phyloP scores from a whole-genome alignment of 2,888 invertebrate species.

The Drosophila prostipennis region DNA sequence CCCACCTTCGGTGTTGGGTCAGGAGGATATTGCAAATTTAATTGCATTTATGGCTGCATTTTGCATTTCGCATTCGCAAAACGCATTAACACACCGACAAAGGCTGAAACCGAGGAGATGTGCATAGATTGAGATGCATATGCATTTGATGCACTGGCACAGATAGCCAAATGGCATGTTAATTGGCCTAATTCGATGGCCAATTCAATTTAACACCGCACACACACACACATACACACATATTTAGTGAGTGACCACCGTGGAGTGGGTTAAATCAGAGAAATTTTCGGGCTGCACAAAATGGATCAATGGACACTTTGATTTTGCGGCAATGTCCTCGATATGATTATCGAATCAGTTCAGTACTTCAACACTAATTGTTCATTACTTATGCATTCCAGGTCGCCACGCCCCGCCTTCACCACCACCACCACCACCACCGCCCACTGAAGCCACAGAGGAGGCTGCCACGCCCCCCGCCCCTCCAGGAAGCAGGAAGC shows the following conservation, averaged over 20 bases:
- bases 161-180: constrained; percentile 34
- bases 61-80: constrained; percentile 18
- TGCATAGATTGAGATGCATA: constrained; percentile 25
- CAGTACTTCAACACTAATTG: constrained; percentile 1
- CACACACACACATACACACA: not conserved
- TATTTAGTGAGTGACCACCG: too few species aligned
- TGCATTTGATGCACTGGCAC: constrained; percentile 20
- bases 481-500: constrained; percentile 4
- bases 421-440: constrained; percentile 2
- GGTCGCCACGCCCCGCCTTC: constrained; percentile 9
- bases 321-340: constrained; percentile 2
- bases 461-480: constrained; percentile 14
- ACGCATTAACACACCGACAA: constrained; percentile 16
- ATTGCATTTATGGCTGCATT: constrained; percentile 35
- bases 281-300: constrained; percentile 5
- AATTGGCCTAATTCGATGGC: constrained; percentile 57
- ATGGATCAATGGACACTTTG: constrained; percentile 23
- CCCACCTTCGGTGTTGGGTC: constrained; percentile 5
- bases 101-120: not conserved
- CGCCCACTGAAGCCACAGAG: not conserved
- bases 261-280: constrained; percentile 1
- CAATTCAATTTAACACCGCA: constrained; percentile 40
- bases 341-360: constrained; percentile 4
- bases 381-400: constrained; percentile 1
- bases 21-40: constrained; percentile 19